A percentile compares a stretch with the other conserved stretches of the same genome.
phyloP scores from a whole-genome alignment of 23 tunicate species.

The Halocynthia aurantium region DNA sequence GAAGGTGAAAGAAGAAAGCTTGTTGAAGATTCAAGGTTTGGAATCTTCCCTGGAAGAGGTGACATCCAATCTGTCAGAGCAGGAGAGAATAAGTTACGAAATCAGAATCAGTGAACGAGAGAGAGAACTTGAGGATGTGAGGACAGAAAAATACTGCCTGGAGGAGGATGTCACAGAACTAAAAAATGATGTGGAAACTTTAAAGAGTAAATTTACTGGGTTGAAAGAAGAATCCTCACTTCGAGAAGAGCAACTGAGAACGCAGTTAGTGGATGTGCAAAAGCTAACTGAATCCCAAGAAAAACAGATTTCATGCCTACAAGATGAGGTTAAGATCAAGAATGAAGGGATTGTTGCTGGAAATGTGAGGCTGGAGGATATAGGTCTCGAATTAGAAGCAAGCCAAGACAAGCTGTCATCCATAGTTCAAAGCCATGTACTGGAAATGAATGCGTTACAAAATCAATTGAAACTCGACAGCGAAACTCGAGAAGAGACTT shows the following conservation, averaged over 20 bases:
- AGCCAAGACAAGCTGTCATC: too few species aligned
- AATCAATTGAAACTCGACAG: background rate
- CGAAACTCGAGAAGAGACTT: background rate
- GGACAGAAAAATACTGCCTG: too few species aligned
- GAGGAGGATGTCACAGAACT: too few species aligned
- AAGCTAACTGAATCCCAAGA: conserved; percentile 3
- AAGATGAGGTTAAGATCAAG: background rate
- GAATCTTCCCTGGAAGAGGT: background rate
- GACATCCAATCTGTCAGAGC: too few species aligned
- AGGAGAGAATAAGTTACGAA: too few species aligned
- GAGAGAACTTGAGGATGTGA: too few species aligned
- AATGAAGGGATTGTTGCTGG: conserved; percentile 2
- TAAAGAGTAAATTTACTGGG: too few species aligned
- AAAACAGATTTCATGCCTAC: background rate
- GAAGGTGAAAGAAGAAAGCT: background rate
- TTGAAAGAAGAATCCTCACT: background rate
- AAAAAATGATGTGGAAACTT: too few species aligned
- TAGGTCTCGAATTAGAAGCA: too few species aligned
- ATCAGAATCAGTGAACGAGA: too few species aligned
- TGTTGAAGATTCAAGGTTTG: background rate
- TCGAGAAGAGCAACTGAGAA: background rate
- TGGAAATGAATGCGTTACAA: background rate
- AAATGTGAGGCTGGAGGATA: too few species aligned
- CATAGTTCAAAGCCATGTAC: too few species aligned
- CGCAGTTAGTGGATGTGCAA: conserved; percentile 1